These are phyloP conservation scores for Keiferia lycopersicella DNA, from an alignment of 2,888 invertebrate genomes.

Conservation along the genomic window DNA sequence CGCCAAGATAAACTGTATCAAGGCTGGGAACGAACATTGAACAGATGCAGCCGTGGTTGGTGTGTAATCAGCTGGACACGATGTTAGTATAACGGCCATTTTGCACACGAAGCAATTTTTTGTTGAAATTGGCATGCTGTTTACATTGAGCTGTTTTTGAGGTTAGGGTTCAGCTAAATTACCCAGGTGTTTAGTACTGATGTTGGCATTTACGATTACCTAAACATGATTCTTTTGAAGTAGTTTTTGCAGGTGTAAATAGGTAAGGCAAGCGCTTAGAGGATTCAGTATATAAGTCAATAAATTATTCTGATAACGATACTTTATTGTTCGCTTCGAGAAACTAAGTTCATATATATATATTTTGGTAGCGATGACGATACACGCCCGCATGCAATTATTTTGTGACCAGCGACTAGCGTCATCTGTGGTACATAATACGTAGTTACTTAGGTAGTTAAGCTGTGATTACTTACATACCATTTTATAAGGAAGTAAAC, in stretches of 20 bases:
- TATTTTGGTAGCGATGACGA: too few species aligned
- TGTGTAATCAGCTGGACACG: background rate
- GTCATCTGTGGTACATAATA: too few species aligned
- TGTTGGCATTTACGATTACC: background rate
- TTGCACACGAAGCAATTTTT: conserved; percentile 12
- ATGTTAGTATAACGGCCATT: conserved; percentile 1
- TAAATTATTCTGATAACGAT: too few species aligned
- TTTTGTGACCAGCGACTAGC: too few species aligned
- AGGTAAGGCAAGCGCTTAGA: too few species aligned
- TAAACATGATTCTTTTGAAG: conserved; percentile 4
- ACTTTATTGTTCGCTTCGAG: too few species aligned
- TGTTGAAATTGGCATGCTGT: background rate
- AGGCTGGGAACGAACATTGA: conserved; percentile 24
- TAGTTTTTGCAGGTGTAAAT: background rate
- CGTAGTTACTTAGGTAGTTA: too few species aligned
- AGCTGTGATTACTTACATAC: too few species aligned
- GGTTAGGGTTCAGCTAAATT: background rate
- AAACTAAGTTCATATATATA: too few species aligned
- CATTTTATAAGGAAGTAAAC: too few species aligned
- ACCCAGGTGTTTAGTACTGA: background rate
- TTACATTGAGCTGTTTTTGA: conserved; percentile 1
- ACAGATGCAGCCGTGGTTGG: conserved; percentile 15
- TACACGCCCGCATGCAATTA: too few species aligned
- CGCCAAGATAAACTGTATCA: conserved; percentile 24
- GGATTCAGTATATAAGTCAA: too few species aligned